Evolutionary conservation across 2,113 vertebrate species (phyloP).

Genomic region (Tamias sibiricus): DNA sequence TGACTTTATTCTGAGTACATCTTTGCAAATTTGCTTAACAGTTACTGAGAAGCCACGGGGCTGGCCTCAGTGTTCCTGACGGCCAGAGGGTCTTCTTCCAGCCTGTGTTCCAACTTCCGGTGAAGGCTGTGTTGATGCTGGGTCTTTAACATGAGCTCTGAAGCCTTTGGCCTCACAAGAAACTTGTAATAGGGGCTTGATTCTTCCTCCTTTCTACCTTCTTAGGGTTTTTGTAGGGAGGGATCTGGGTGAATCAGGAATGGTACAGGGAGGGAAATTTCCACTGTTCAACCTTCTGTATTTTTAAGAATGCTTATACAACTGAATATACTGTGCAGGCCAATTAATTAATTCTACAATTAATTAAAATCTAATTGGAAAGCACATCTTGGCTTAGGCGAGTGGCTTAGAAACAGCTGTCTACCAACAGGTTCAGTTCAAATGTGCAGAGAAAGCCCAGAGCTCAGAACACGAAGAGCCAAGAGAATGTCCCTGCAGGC

Average conservation of each 20-base stretch:
- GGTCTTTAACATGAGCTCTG: not conserved
- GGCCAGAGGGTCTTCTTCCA: not conserved
- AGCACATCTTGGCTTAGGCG: not conserved
- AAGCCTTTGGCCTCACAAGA: not conserved
- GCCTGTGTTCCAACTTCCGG: rapidly evolving
- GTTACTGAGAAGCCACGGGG: not conserved
- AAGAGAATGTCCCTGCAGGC: not conserved
- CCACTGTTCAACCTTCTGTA: not conserved
- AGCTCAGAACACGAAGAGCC: not conserved
- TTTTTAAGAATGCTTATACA: not conserved
- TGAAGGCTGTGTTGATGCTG: rapidly evolving
- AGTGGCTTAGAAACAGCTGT: not conserved
- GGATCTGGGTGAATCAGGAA: not conserved
- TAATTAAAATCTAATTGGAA: not conserved
- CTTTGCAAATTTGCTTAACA: not conserved
- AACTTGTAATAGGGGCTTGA: no score
- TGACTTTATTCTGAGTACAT: not conserved
- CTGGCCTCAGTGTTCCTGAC: not conserved
- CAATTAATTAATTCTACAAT: not conserved
- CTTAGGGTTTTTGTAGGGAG: not conserved
- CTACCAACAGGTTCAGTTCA: not conserved
- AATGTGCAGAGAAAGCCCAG: not conserved
- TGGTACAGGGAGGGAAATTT: not conserved
- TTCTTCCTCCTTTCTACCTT: not conserved
- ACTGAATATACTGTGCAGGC: not conserved